These are phyloP conservation scores for Ciona savignyi DNA, from an alignment of 23 tunicate genomes.

Conservation along the genomic window DNA sequence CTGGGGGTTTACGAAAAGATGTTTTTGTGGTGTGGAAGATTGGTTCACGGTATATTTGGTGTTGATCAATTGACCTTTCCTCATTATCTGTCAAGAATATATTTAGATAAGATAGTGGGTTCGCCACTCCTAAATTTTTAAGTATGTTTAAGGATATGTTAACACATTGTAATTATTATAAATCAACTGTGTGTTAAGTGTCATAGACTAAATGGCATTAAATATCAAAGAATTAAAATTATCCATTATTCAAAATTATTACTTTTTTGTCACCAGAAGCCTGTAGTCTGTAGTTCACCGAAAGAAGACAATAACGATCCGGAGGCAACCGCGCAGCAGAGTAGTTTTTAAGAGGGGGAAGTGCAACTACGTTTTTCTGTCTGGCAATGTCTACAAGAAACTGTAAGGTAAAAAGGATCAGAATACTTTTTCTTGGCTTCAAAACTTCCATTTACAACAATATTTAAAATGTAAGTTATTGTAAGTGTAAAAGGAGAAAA, in stretches of 20 bases:
- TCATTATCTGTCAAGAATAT: no score
- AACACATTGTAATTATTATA: no score
- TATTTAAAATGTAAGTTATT: no score
- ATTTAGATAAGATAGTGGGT: no score
- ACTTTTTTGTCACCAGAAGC: constrained; percentile 25
- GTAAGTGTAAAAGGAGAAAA: no score
- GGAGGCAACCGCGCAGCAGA: constrained; percentile 87
- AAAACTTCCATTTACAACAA: no score
- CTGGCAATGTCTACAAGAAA: constrained; percentile 72
- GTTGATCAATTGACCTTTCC: background rate
- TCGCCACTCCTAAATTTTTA: no score
- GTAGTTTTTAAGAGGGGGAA: constrained; percentile 72
- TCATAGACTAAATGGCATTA: background rate
- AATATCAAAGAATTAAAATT: background rate
- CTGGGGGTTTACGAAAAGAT: constrained; percentile 49
- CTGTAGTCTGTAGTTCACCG: constrained; percentile 66
- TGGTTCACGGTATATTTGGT: background rate
- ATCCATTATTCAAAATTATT: background rate
- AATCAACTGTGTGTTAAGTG: no score
- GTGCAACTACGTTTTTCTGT: constrained; percentile 60
- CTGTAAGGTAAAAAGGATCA: no score
- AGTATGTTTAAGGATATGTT: no score
- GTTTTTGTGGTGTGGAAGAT: constrained; percentile 13
- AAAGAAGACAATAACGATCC: constrained; percentile 82
- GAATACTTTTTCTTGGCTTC: no score